Percentiles rank a stretch among this genome's conserved stretches.
phyloP scores from a whole-genome alignment of 2,888 invertebrate species.

The Campopleginae sp. region DNA sequence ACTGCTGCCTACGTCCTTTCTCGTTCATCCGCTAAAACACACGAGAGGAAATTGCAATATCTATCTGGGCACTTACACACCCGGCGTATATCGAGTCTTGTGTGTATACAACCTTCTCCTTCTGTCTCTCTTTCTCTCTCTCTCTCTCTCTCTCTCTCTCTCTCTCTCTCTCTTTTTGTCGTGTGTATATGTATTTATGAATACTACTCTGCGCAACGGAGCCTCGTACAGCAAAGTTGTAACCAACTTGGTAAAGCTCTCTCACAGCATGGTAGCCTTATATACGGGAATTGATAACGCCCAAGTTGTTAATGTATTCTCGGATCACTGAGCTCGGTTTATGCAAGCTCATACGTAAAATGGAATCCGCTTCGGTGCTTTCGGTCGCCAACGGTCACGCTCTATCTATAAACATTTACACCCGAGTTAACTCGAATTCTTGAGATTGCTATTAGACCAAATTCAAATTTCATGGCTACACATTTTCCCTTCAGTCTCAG shows the following conservation, averaged over 20 bases:
- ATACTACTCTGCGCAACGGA: slow-evolving; percentile 43
- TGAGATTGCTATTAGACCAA: neutral
- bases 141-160: slow-evolving; percentile 1
- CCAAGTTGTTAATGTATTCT: slow-evolving; percentile 81
- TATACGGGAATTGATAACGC: slow-evolving; percentile 80
- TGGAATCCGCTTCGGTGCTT: slow-evolving; percentile 56
- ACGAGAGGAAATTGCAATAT: slow-evolving; percentile 55
- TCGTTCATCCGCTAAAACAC: slow-evolving; percentile 48
- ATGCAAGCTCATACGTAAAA: slow-evolving; percentile 67
- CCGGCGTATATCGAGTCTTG: slow-evolving; percentile 25
- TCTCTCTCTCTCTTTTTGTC: neutral
- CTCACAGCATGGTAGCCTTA: slow-evolving; percentile 70
- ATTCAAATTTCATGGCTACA: neutral
- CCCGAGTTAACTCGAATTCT: neutral
- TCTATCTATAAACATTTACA: neutral
- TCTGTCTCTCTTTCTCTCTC: slow-evolving; percentile 4
- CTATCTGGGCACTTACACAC: slow-evolving; percentile 56
- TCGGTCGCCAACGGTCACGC: slow-evolving; percentile 18
- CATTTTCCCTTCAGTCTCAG: too few species aligned
- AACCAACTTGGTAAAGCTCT: slow-evolving; percentile 76
- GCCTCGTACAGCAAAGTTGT: slow-evolving; percentile 70
- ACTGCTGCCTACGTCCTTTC: neutral
- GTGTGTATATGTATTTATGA: slow-evolving; percentile 10
- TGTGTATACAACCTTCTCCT: neutral
- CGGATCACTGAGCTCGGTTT: slow-evolving; percentile 78